A percentile compares a stretch with the other conserved stretches of the same genome.
These are phyloP conservation scores for Sepiola atlantica DNA, from an alignment of 2,888 invertebrate species.

Conservation along the genomic window DNA sequence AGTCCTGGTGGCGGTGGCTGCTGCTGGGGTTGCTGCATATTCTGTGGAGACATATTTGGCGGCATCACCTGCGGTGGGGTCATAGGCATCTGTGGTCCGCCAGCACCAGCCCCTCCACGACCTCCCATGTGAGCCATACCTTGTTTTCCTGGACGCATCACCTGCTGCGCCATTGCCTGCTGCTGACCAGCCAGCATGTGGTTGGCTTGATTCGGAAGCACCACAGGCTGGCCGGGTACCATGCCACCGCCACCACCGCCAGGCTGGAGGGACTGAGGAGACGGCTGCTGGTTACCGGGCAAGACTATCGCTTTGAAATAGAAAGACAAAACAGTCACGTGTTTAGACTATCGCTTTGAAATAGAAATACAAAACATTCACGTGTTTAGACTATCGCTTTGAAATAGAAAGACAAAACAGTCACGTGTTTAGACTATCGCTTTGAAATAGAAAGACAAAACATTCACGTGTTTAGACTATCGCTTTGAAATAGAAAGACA, in stretches of 20 bases:
- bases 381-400: constrained; percentile 51
- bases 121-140: constrained; percentile 34
- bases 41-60: constrained; percentile 43
- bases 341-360: too few relatives aligned
- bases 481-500: constrained; percentile 38
- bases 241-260: background rate
- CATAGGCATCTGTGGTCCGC: constrained; percentile 14
- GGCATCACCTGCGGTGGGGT: constrained; percentile 36
- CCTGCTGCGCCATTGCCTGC: background rate
- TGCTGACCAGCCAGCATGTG: constrained; percentile 20
- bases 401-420: background rate
- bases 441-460: too few relatives aligned
- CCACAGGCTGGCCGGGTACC: constrained; percentile 13
- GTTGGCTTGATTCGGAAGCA: constrained; percentile 1
- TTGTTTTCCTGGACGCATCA: constrained; percentile 33
- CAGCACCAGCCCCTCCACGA: constrained; percentile 32
- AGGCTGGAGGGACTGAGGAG: constrained; percentile 50
- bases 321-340: background rate
- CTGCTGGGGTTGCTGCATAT: constrained; percentile 49
- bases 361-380: too few relatives aligned
- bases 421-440: background rate
- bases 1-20: constrained; percentile 48
- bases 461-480: too few relatives aligned
- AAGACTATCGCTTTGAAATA: constrained; percentile 50
- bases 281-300: constrained; percentile 49